These are phyloP conservation scores for Lutraria rhynchaena DNA, from an alignment of 1,140 invertebrate species.

Conservation along the genomic window DNA sequence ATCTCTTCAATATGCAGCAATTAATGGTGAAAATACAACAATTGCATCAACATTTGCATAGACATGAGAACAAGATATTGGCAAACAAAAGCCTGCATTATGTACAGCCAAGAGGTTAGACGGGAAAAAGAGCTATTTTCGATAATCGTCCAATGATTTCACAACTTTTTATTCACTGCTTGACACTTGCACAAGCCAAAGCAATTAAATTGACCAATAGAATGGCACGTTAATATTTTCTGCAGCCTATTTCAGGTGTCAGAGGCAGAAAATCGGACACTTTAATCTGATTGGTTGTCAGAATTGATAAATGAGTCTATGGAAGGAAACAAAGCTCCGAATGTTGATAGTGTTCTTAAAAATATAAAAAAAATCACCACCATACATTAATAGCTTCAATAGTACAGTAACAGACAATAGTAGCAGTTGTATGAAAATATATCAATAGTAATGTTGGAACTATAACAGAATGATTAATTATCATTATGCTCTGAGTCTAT, in stretches of 20 bases:
- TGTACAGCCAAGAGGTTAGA: slow-evolving; percentile 20
- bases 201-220: slow-evolving; percentile 43
- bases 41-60: slow-evolving; percentile 26
- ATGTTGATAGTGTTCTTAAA: slow-evolving; percentile 22
- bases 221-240: slow-evolving; percentile 5
- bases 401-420: too few relatives aligned
- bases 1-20: slow-evolving; percentile 30
- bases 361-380: too few relatives aligned
- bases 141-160: slow-evolving; percentile 27
- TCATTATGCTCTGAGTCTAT: too few relatives aligned
- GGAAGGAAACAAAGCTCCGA: slow-evolving; percentile 7
- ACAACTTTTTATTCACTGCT: slow-evolving; percentile 10
- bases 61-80: slow-evolving; percentile 26
- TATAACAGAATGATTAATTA: too few relatives aligned
- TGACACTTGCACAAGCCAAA: slow-evolving; percentile 37
- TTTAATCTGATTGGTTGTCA: slow-evolving; percentile 49
- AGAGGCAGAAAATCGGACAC: slow-evolving; percentile 37
- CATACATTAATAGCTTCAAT: too few relatives aligned
- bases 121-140: slow-evolving; percentile 39
- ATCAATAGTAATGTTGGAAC: too few relatives aligned
- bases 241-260: slow-evolving; percentile 17
- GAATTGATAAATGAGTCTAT: slow-evolving; percentile 28
- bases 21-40: slow-evolving; percentile 12
- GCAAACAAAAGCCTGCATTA: slow-evolving; percentile 15
- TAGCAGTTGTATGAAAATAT: too few relatives aligned